Evolutionary conservation across 2,888 invertebrate species (phyloP), one percentile per base, ranked within the genome.

Genomic region (Melanostoma scalare): DNA sequence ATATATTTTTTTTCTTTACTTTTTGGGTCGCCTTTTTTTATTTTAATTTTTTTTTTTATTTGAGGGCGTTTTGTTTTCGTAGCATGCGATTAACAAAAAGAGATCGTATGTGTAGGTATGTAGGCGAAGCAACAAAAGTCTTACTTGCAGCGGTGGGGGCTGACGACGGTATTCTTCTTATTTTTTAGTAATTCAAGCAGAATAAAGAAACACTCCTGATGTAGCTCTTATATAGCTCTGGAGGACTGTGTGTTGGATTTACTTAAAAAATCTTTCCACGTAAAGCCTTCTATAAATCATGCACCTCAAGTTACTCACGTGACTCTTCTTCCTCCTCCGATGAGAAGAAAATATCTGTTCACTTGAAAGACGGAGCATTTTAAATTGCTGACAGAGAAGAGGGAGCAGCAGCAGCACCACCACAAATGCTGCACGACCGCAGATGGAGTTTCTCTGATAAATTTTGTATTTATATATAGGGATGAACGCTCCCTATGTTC

Each of bases 261-360:
- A 56, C 56, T 74, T 78, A 4, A 33, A 33, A 36, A 84, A 61
- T 78, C 78, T 55, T 68, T 67, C 69, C 84, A 84, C 84, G 78
- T 84, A 71, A 52, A 40, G 61, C 60, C 71, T 75, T 71, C 67
- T 65, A 79, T 79, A 71, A 79, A 84, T 79, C 84, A 79, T 84
- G 79, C 84, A 84, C 84, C 84, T 84, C 65, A 79, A 67, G 71
- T 67, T 60, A 67, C 71, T 71, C 79, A 79, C 82, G 82, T 84
- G 60, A 69, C 69, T 65, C 53, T 61, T 73, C 33, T 65, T 44
- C 48, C 36, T 48, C 31, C 48, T 50, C 20, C 31, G 68, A 61
- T 44, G 52, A 56, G 35, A 6, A 2, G 30, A 33, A 67, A 10
- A 67, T 63, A 69, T 77, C 20, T 55, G 33, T 56, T 40, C 10